These are phyloP conservation scores for Corythoichthys intestinalis DNA, from an alignment of 2,113 vertebrate genomes.

Conservation along the genomic window DNA sequence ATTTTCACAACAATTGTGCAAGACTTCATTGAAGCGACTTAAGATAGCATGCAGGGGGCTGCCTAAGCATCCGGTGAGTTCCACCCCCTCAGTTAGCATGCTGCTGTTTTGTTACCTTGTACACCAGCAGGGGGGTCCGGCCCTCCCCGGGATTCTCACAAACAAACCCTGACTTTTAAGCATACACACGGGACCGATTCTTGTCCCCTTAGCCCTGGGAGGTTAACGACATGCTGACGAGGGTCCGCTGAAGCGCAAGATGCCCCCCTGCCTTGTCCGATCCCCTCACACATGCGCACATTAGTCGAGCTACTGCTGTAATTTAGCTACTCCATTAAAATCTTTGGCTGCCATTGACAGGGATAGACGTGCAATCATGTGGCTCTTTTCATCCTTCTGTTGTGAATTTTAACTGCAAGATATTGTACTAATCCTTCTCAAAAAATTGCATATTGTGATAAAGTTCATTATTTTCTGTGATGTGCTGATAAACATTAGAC, in stretches of 20 bases:
- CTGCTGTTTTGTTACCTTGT: conserved; percentile 71
- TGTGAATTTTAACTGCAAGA: no score
- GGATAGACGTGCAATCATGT: no score
- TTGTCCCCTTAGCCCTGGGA: conserved; percentile 62
- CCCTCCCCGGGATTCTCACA: conserved; percentile 64
- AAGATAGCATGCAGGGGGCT: conserved; percentile 1
- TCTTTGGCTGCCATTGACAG: no score
- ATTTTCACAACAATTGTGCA: conserved; percentile 1
- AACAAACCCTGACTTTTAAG: conserved; percentile 65
- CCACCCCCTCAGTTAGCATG: conserved; percentile 52
- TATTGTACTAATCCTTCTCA: no score
- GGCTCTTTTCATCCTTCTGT: no score
- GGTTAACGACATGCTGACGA: conserved; percentile 76
- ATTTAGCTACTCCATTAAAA: not conserved
- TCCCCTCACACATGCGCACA: conserved; percentile 4
- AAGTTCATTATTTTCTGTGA: no score
- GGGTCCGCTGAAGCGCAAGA: conserved; percentile 65
- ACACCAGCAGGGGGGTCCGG: conserved; percentile 64
- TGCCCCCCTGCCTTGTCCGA: conserved; percentile 21
- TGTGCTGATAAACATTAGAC: no score
- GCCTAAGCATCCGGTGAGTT: conserved; percentile 16
- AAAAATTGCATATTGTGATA: no score
- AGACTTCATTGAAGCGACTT: conserved; percentile 5
- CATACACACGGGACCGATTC: conserved; percentile 53
- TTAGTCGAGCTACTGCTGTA: not conserved